Evolutionary conservation across 2,797 vertebrate genomes (phyloP), one percentile per base, ranked within the genome.

Genomic region (Myotis planiceps): DNA sequence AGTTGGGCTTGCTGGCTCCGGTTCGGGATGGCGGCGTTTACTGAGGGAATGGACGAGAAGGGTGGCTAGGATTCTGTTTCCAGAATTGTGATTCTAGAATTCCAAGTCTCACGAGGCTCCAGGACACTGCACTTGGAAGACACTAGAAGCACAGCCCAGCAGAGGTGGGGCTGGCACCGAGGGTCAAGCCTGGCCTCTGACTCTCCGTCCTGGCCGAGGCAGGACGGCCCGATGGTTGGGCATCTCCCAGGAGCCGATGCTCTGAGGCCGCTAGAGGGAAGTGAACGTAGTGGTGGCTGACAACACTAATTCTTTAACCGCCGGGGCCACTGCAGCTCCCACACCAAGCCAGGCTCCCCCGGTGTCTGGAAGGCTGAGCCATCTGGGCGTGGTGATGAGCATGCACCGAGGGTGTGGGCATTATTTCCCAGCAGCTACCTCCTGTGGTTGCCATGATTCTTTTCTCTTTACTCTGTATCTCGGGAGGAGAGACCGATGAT

Each of bases 251-350:
- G 72, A 95, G 95, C 72, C 60, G 92, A 96, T 79, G 85, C 93
- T 97, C 82, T 7, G 90, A 93, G 91, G 69, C 34, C 97, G 97
- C 92, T 94, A 87, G 94, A 84, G 18, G 60, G 92, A 49, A 95
- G 92, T 92, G 94, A 92, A 97, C 96, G 74, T 60, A 65, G 94
- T 45, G 23, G 34, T 94, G 94, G 96, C 76, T 97, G 97, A 96
- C 90, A 86, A 96, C 65, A 88, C 71, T 75, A 42, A 92, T 96
- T 96, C 39, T 92, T 16, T 68, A 79, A 87, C 27, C 13, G 85
- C 92, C 83, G 83, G 75, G 27, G 58, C 47, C 27, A 1, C 49
- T 27, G 12, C 53, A 32, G 29, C 19, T 45, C 19, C 37, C 55
- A 25, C 7, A 14, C 53, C 14, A 78, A 25, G 1, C 12, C 55